Conservation (phyloP, 2,888 invertebrate genomes). For the Diploptera punctata region DNA sequence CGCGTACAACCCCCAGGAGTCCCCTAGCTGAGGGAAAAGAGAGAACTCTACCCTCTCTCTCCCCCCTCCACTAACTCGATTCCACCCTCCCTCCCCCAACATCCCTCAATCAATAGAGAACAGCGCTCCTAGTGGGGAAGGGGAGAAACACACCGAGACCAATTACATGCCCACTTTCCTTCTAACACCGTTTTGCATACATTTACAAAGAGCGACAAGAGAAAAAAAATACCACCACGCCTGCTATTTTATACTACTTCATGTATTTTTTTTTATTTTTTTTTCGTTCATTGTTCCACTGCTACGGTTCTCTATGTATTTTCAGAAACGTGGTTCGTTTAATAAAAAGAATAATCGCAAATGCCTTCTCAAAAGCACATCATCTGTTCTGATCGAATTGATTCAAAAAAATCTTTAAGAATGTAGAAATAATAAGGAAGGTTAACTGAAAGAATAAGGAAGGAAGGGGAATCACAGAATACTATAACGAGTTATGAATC, state of each 20-base stretch:
- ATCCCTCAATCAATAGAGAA: constrained; percentile 57
- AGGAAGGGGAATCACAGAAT: too few species aligned
- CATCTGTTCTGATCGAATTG: constrained; percentile 10
- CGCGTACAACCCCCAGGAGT: constrained; percentile 1
- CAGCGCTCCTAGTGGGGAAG: constrained; percentile 50
- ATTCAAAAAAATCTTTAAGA: neutral
- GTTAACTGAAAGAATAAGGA: too few species aligned
- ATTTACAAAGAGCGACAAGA: constrained; percentile 53
- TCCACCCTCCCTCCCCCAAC: constrained; percentile 38
- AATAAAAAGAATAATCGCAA: constrained; percentile 7
- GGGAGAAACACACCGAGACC: constrained; percentile 50
- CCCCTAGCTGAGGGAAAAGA: constrained; percentile 28
- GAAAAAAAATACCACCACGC: neutral
- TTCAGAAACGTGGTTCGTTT: constrained; percentile 26
- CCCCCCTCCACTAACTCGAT: constrained; percentile 43
- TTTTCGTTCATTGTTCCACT: constrained; percentile 16
- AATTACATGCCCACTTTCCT: constrained; percentile 62
- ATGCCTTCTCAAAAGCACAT: neutral
- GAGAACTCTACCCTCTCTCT: constrained; percentile 16
- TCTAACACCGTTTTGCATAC: constrained; percentile 61
- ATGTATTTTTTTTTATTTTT: constrained; percentile 27
- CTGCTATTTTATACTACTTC: constrained; percentile 28
- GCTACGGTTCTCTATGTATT: constrained; percentile 1
- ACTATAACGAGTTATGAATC: too few species aligned
- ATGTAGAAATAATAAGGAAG: neutral